Evolutionary conservation across 2,888 invertebrate species (phyloP), one percentile per base, ranked within the genome.

Genomic region (Dichetophora obliterata): DNA sequence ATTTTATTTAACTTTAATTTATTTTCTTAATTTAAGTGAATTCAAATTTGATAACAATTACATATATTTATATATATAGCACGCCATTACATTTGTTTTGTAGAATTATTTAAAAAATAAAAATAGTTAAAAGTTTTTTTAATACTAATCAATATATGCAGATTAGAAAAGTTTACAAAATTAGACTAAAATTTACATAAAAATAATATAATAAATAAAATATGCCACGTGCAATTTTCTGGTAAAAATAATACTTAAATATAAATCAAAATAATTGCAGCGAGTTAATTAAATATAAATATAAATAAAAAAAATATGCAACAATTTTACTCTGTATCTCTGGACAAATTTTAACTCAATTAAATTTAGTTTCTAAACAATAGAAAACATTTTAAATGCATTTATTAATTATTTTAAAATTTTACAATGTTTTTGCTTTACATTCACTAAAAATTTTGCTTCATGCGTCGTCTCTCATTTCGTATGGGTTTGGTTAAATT

Each of bases 21-120:
- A 72, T 79, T 82, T 80, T 80, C 77, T 83, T 82, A 83, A 81
- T 81, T 81, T 84, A 78, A 73, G 77, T 79, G 65, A 70, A 71
- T 71, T 76, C 57, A 63, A 76, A 71, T 71, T 65, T 50, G 19
- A 80, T 86, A 86, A 86, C 87, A 86, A 85, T 86, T 87, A 71
- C 57, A 71, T 71, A 48, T 59, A 24, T 59, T 5, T 59, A 43
- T 66, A 57, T 74, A 59, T 61, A 86, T 85, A 85, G 85, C 85
- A 85, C 86, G 82, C 83, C 79, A 80, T 82, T 83, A 81, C 66
- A 63, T 63, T 70, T 69, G 59, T 68, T 81, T 82, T 80, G 81
- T 79, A 80, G 77, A 76, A 79, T 74, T 80, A 76, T 77, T 19
- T 75, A 78, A 68, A 76, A 34, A n/a, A 73, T n/a, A 71, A 63